Conservation (phyloP, 2,888 invertebrate species). For the Scaeva pyrastri region DNA sequence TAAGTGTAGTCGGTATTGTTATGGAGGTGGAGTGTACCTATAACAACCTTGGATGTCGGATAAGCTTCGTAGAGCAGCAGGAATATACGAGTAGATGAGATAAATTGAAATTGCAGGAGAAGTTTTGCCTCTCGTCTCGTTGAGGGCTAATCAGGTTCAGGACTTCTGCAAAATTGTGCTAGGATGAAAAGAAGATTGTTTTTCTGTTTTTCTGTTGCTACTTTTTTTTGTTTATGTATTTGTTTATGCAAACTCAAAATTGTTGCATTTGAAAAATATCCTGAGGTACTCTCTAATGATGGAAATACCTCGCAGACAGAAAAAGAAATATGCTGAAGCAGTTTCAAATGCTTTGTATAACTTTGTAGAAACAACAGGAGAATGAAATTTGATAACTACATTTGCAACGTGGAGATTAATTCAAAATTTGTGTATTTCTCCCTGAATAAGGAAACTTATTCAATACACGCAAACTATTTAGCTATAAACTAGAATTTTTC, state of each 20-base stretch:
- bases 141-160: slow-evolving; percentile 50
- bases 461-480: background rate
- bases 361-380: background rate
- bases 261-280: slow-evolving; percentile 29
- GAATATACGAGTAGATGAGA: slow-evolving; percentile 20
- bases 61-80: slow-evolving; percentile 5
- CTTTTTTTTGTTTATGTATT: no score
- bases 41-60: slow-evolving; percentile 34
- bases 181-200: background rate
- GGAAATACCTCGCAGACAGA: background rate
- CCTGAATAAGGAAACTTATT: background rate
- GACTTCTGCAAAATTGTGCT: background rate
- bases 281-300: background rate
- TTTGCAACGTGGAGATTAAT: slow-evolving; percentile 2
- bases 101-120: slow-evolving; percentile 38
- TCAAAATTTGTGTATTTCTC: background rate
- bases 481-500: background rate
- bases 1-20: slow-evolving; percentile 22
- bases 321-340: background rate
- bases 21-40: slow-evolving; percentile 3
- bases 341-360: slow-evolving; percentile 28
- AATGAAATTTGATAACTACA: slow-evolving; percentile 15
- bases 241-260: slow-evolving; percentile 20
- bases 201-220: background rate
- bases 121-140: slow-evolving; percentile 49